Evolutionary conservation across 2,888 invertebrate species (phyloP).

Genomic region (Dicyrtomina minuta): DNA sequence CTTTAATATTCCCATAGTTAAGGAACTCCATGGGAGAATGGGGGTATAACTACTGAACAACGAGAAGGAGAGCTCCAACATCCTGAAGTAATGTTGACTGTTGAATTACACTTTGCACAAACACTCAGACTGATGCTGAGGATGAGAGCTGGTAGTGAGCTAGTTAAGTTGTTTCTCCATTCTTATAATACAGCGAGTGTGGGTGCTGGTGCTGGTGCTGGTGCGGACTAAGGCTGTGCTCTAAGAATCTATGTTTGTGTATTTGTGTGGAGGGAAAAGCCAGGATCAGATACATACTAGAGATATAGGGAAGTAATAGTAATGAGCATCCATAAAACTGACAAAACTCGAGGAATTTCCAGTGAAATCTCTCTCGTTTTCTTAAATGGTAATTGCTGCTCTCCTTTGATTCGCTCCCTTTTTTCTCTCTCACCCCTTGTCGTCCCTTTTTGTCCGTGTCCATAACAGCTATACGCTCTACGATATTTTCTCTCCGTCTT

Average conservation of each 20-base stretch:
- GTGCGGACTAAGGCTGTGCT: neutral
- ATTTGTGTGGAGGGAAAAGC: neutral
- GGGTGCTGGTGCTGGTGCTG: no score
- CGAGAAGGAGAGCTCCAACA: neutral
- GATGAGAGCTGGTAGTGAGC: neutral
- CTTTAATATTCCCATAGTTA: no score
- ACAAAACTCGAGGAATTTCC: constrained; percentile 19
- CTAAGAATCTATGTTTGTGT: neutral
- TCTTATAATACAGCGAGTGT: no score
- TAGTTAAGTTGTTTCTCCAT: neutral
- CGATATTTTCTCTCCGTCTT: neutral
- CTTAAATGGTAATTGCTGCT: constrained; percentile 26
- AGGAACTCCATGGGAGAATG: no score
- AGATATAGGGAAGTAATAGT: constrained; percentile 10
- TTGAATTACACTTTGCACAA: no score
- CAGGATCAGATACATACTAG: no score
- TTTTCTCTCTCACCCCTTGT: neutral
- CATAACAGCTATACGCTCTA: neutral
- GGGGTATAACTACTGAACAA: no score
- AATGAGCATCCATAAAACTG: constrained; percentile 25
- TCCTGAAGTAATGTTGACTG: no score
- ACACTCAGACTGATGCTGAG: no score
- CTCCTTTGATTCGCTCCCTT: neutral
- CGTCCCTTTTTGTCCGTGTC: neutral
- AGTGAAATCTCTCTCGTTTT: constrained; percentile 26